A percentile compares a stretch with the other conserved stretches of the same genome.
Evolutionary conservation across 2,113 vertebrate genomes (phyloP).

Genomic region (Daphoenositta chrysoptera): DNA sequence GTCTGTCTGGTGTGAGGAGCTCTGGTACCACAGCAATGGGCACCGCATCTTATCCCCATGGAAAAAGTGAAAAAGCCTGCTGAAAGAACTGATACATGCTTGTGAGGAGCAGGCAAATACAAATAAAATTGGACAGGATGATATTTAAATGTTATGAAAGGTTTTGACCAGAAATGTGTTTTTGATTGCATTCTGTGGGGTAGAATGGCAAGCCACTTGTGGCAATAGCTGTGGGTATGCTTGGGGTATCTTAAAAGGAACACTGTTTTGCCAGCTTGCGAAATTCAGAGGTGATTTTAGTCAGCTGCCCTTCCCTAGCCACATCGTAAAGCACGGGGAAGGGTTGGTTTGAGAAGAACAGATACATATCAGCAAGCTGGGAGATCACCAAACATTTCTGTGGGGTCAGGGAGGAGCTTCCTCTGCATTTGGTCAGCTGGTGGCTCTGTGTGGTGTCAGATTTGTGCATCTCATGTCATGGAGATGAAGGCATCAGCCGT

Average conservation of each 20-base stretch:
- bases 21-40: not conserved
- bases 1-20: not conserved
- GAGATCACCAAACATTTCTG: not conserved
- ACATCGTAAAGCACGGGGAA: not conserved
- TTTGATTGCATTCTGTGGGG: not conserved
- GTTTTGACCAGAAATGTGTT: accelerated
- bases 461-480: not conserved
- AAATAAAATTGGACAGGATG: not conserved
- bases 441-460: not conserved
- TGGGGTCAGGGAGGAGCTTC: not conserved
- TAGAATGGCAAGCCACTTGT: not conserved
- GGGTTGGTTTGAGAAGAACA: slow-evolving; percentile 3
- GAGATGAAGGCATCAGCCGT: not conserved
- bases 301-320: not conserved
- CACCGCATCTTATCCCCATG: accelerated
- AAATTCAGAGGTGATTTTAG: not conserved
- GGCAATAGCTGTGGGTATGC: not conserved
- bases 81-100: not conserved
- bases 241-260: not conserved
- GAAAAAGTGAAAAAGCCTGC: not conserved
- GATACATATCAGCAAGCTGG: not conserved
- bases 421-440: not conserved
- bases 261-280: not conserved
- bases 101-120: not conserved
- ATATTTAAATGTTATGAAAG: not conserved